Evolutionary conservation across 1,140 invertebrate species (phyloP), one percentile per base, ranked within the genome.

Genomic region (Mesaphorura yosii): DNA sequence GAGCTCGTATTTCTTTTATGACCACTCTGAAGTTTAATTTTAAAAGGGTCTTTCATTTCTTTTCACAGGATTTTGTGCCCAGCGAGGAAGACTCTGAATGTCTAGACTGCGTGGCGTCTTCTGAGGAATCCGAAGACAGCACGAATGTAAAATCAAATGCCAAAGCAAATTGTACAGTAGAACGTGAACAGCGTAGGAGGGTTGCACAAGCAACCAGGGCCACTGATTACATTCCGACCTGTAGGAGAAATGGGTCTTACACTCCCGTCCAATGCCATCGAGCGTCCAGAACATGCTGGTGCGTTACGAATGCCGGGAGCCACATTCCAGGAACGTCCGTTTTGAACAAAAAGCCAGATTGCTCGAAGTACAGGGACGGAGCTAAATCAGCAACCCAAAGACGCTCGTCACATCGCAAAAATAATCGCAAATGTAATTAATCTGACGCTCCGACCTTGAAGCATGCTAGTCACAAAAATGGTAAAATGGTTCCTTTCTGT

Each of bases 251-350:
- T 64, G 88, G 88, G 7, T 81, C 77, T 2, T 94, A 83, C 68
- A 78, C 82, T 1, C 76, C 84, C 4, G 77, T 88, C 34, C 89
- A 94, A 70, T 93, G 89, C 66, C 80, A 88, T 59, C 68, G 72
- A 7, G 77, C 77, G 42, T 81, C 81, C 1, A 83, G 82, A 46
- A 83, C 78, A 65, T 86, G 83, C 65, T 86, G 83, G 83, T 94
- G 89, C 68, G 86, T 88, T 23, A 85, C 82, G 3, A 75, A 80
- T 1, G 76, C 81, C 57, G 88, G 88, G 14, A 78, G 79, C 59
- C 85, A 83, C 1, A 70, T 92, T 19, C 76, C 79, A 20, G 80
- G 84, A 55, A 86, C 84, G 3, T 78, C 84, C 4, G 77, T 81
- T 1, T 75, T 76, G 50, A 23, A 44, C 39, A 49, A 41, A 6